Conservation (phyloP, 2,888 invertebrate species). For the Villa cingulata region DNA sequence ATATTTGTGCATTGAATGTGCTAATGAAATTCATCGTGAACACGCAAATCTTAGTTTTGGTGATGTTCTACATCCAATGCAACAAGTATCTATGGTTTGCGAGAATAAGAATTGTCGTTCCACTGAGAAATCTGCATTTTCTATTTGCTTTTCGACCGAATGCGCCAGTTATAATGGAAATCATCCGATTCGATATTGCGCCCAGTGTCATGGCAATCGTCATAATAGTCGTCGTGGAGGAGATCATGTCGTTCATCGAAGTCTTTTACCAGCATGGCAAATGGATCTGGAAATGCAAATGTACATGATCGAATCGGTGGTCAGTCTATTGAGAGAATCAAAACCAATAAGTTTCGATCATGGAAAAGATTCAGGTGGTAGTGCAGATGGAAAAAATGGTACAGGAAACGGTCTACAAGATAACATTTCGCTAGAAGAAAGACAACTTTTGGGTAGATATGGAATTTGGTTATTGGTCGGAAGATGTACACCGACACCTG, state of each 20-base stretch:
- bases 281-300: constrained; percentile 85
- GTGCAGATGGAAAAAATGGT: constrained; percentile 33
- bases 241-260: constrained; percentile 82
- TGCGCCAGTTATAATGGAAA: constrained; percentile 94
- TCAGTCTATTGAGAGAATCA: constrained; percentile 84
- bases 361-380: constrained; percentile 37
- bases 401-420: constrained; percentile 38
- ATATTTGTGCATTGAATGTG: constrained; percentile 92
- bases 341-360: constrained; percentile 60
- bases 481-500: constrained; percentile 67
- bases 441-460: constrained; percentile 81
- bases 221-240: constrained; percentile 77
- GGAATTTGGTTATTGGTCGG: constrained; percentile 97
- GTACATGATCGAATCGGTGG: constrained; percentile 87
- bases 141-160: constrained; percentile 93
- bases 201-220: constrained; percentile 76
- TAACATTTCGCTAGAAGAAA: constrained; percentile 68
- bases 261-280: constrained; percentile 74
- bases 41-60: constrained; percentile 74
- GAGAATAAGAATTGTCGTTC: constrained; percentile 97
- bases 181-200: constrained; percentile 87
- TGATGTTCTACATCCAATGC: constrained; percentile 83
- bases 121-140: constrained; percentile 79
- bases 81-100: constrained; percentile 87
- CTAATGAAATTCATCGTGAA: constrained; percentile 79